phyloP scores from a whole-genome alignment of 2,113 vertebrate genomes.

The Nothocercus julius region DNA sequence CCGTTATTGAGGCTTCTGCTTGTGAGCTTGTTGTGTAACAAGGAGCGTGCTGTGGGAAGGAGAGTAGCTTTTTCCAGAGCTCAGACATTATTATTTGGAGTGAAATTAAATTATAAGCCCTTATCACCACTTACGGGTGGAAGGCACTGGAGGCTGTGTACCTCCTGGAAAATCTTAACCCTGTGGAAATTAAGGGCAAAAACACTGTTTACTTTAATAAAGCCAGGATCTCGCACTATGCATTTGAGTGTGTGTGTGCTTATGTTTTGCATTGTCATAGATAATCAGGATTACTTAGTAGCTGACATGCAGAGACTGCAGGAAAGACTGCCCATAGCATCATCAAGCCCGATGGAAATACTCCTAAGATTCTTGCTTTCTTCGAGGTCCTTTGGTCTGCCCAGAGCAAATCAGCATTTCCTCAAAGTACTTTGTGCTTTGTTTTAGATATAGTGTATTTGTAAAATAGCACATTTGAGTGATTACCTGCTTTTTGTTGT shows the following conservation, averaged over 20 bases:
- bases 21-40: conserved; percentile 4
- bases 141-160: background rate
- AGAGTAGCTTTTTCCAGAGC: background rate
- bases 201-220: background rate
- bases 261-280: background rate
- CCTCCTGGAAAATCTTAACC: background rate
- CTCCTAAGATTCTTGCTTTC: background rate
- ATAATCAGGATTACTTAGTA: background rate
- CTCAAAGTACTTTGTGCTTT: background rate
- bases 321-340: background rate
- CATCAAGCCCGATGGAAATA: background rate
- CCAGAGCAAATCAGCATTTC: background rate
- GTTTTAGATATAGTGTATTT: background rate
- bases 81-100: background rate
- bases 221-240: background rate
- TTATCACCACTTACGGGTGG: background rate
- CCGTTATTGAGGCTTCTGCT: background rate
- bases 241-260: background rate
- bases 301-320: background rate
- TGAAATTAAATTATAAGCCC: conserved; percentile 45
- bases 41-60: background rate
- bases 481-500: background rate
- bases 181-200: conserved; percentile 1
- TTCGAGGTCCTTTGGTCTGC: background rate
- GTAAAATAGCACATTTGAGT: background rate